Base-by-base conservation (phyloP, 2,888 invertebrate genomes). In the Caenorhabditis imperialis region DNA sequence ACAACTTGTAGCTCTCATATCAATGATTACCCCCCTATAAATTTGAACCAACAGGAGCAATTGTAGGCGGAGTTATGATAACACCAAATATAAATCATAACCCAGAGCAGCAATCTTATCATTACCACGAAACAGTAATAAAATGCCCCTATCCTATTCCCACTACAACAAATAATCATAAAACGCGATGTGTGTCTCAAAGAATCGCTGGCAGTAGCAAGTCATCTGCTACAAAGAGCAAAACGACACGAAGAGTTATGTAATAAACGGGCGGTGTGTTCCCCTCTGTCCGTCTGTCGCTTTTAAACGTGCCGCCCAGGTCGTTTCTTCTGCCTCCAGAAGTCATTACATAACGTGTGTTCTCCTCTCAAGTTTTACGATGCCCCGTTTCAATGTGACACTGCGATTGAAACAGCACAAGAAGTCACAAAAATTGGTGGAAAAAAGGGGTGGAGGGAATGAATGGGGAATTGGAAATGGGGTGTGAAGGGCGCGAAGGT, bases 221-320 rank as follows among this genome's bases (percentile, higher is more conserved):
- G 54, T 55, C 60, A 70, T 61, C 61, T 61, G 69, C 67, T 30
- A 10, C 62, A 48, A 25, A 18, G 45, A 48, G 45, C 18, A 25
- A 47, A 2, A 14, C 27, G 35, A 7, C 51, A 37, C 10, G 44
- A n/a, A n/a, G 57, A 57, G 48, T 67, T 67, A 67, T 67, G 57
- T 67, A 67, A 67, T 58, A 51, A 54, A 45, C 53, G 53, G 47
- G 53, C 55, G 47, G 42, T 16, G n/a, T 38, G 40, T 18, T 35
- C 22, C 23, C 33, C 42, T 35, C n/a, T 20, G 25, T 42, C 30
- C 20, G 10, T 1, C 53, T 23, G 6, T 61, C 51, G 47, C 55
- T 67, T 67, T 40, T 48, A 45, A 53, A 40, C 45, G 57, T 48
- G 42, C 42, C 48, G 50, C n/a, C 37, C 37, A 54, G 65, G 47